Base-by-base conservation (phyloP, 2,888 invertebrate genomes). In the Cephus pulcher region DNA sequence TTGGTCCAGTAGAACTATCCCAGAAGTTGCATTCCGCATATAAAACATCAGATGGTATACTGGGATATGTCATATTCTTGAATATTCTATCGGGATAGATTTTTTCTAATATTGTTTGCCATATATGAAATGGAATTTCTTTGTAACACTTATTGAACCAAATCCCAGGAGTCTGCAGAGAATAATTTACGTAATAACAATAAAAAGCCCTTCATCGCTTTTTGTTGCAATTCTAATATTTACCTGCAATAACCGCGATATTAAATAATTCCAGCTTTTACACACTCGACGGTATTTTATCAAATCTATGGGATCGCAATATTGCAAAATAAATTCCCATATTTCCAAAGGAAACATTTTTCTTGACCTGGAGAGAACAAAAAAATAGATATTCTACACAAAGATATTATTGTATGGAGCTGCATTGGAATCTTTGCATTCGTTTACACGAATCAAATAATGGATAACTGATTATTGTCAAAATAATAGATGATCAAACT, bases 301-400 rank as follows among this genome's bases (percentile, higher is more conserved):
- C 32, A 89, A 86, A 34, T 82, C 80, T 23, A 76, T 73, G 0
- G 88, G 85, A 6, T 87, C 86, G 0, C 74, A 56, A 56, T 87
- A 76, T 35, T 79, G 30, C 68, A 89, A 83, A 80, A 89, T 87
- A 68, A 81, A 77, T 79, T 89, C 89, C 86, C 88, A 88, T 76
- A 89, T 83, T 83, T 89, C 89, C 0, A 79, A 78, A 6, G 89
- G 89, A 80, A 89, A 89, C 78, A 84, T 71, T 56, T 56, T 56
- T 23, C 56, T 23, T 56, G 1, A 23, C 2, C 56, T 56, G 23
- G 2, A 56, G 9, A 23, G 15, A 56, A 23, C 6, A 23, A 56
- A 56, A 23, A 23, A 23, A 23, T 56, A 23, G 0, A 56, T 56
- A 23, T 9, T 56, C 2, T 56, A 56, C 9, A 56, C 23, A 15